These are phyloP conservation scores for Apostichopus californicus DNA, from an alignment of 35 echinoderm and acorn worm species.

Conservation along the genomic window DNA sequence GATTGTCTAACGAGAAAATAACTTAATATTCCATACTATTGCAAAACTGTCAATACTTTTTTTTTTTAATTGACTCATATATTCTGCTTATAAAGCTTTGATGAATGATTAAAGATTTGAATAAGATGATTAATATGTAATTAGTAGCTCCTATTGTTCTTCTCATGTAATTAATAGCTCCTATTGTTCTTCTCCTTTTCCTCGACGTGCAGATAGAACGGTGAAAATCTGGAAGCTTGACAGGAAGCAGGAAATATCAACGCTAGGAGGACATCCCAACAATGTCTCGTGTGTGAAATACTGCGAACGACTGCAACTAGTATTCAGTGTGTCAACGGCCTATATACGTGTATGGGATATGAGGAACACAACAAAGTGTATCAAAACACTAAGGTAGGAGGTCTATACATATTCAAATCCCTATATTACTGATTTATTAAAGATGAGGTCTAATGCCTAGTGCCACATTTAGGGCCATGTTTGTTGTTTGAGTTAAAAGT, in stretches of 20 bases:
- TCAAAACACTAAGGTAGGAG: constrained; percentile 85
- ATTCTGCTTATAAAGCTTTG: too few species aligned
- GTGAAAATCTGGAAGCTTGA: constrained; percentile 97
- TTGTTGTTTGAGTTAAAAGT: too few species aligned
- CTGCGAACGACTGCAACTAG: constrained; percentile 66
- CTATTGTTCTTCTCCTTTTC: not conserved
- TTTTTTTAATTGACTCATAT: too few species aligned
- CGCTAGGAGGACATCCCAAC: constrained; percentile 84
- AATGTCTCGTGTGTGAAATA: constrained; percentile 87
- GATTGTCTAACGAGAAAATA: too few species aligned
- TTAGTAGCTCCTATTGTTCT: too few species aligned
- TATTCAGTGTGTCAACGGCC: constrained; percentile 95
- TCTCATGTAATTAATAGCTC: not conserved
- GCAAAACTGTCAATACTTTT: too few species aligned
- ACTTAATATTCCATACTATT: too few species aligned
- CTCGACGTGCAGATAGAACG: constrained; percentile 63
- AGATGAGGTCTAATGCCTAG: too few species aligned
- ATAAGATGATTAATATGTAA: too few species aligned
- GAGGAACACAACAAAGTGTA: constrained; percentile 77
- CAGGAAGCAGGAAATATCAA: constrained; percentile 78
- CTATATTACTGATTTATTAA: too few species aligned
- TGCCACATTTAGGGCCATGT: too few species aligned
- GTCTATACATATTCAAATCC: not conserved
- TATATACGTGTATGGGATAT: constrained; percentile 97
- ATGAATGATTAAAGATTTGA: too few species aligned